Percentiles rank a stretch among this genome's conserved stretches.
Evolutionary conservation across 1,140 invertebrate species (phyloP).

Genomic region (Nomia melanderi): DNA sequence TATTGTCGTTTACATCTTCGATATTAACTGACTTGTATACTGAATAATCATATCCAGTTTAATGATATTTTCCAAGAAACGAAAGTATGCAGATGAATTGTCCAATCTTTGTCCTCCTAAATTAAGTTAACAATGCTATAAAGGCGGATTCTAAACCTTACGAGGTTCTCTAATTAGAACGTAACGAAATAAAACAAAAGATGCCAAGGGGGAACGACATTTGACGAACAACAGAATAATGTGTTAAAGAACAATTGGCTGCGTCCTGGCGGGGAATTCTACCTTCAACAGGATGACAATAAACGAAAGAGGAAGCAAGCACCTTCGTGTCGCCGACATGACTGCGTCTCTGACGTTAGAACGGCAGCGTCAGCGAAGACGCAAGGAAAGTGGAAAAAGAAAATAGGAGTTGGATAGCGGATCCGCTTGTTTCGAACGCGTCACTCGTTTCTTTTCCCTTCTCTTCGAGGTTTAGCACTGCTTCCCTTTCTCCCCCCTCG

Average conservation of each 20-base stretch:
- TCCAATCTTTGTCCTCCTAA: too few relatives aligned
- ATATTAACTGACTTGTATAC: too few relatives aligned
- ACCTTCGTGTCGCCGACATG: conserved; percentile 31
- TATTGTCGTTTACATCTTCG: too few relatives aligned
- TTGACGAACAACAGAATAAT: neutral
- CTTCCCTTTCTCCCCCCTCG: conserved; percentile 41
- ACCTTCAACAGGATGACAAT: conserved; percentile 8
- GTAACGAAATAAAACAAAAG: neutral
- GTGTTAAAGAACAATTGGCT: conserved; percentile 27
- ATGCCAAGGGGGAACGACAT: neutral
- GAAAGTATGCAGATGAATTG: too few relatives aligned
- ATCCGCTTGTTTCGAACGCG: conserved; percentile 56
- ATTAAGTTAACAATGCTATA: too few relatives aligned
- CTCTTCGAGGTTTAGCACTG: conserved; percentile 16
- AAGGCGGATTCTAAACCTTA: too few relatives aligned
- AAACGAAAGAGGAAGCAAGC: conserved; percentile 17
- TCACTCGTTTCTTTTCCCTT: conserved; percentile 47
- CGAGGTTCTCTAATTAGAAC: too few relatives aligned
- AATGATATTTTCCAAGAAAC: too few relatives aligned
- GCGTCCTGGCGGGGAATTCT: conserved; percentile 20
- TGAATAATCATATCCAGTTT: too few relatives aligned
- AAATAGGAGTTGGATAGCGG: conserved; percentile 14
- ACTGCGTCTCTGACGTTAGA: conserved; percentile 46
- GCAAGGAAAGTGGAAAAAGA: neutral
- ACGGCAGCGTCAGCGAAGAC: conserved; percentile 54